These are phyloP conservation scores for Tetanocera ferruginea DNA, from an alignment of 2,888 invertebrate species.

Conservation along the genomic window DNA sequence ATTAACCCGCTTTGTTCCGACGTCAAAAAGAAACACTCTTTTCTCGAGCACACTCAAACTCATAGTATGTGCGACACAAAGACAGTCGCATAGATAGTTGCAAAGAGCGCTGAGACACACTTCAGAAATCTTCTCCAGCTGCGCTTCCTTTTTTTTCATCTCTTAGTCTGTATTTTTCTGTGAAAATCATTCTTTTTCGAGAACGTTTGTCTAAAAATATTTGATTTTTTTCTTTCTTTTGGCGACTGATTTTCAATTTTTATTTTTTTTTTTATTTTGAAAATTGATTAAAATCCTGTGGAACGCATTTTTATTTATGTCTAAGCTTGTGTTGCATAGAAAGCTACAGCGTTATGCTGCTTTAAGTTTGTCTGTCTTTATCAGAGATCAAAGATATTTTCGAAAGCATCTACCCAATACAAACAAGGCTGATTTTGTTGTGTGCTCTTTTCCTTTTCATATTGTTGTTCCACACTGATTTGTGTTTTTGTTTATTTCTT, in stretches of 20 bases:
- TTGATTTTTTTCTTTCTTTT: conserved; percentile 16
- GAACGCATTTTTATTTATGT: conserved; percentile 23
- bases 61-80: conserved; percentile 3
- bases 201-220: not conserved
- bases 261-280: conserved; percentile 43
- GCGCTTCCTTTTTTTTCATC: not conserved
- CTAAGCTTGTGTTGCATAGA: not conserved
- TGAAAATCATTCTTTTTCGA: not conserved
- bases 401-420: not conserved
- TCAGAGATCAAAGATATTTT: conserved; percentile 32
- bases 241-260: not conserved
- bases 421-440: conserved; percentile 45
- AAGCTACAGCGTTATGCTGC: not conserved
- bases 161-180: not conserved
- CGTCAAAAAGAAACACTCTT: not conserved
- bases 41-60: not conserved
- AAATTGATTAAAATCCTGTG: conserved; percentile 40
- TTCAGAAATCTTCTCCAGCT: too few relatives aligned
- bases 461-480: not conserved
- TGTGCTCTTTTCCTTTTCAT: conserved; percentile 32
- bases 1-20: conserved; percentile 32
- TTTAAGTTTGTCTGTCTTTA: conserved; percentile 28
- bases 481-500: too few relatives aligned
- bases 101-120: not conserved
- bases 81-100: not conserved